Base-by-base conservation (phyloP, 2,113 vertebrate genomes). In the Nothobranchius furzeri region DNA sequence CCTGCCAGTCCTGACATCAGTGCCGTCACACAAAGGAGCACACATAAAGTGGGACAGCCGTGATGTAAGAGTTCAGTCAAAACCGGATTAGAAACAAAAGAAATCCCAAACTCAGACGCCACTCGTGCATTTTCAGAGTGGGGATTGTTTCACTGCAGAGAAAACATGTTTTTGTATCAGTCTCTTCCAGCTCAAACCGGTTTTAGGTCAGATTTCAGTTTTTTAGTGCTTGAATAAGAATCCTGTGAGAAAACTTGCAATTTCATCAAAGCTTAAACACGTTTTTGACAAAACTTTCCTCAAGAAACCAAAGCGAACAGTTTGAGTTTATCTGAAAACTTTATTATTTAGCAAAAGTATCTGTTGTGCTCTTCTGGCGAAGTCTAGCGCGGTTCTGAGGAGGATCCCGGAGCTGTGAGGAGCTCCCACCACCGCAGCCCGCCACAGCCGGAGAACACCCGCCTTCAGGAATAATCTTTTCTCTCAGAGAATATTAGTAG, bases 401-500 rank as follows among this genome's bases (percentile, higher is more conserved):
- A 91, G 87, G 85, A 82, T 86, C 67, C 78, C 63, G 72, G 63
- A 78, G 82, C 86, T 80, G 82, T 78, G 81, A 64, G 57, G 52
- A 70, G 71, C 72, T 72, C 9, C 9, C 48, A 64, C 50, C 81
- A 81, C 77, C 36, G 74, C 82, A 84, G 74, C 78, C 94, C 93
- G 49, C 25, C 70, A 91, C 90, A 89, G 92, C 90, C 92, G 88
- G 91, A 82, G 60, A 81, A 89, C 87, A 78, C 82, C 86, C 83
- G 77, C 64, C 82, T 55, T 73, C 50, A 40, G 72, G 83, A 74
- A 88, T 85, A 95, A 94, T 89, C 92, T 95, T 95, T 99, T 99
- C 97, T 99, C 98, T 96, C 95, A 98, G 98, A 99, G 98, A 99
- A 99, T 92, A 99, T 97, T 96, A 98, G 97, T 96, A 95, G 92